Base-by-base conservation (phyloP, 2,113 vertebrate genomes). In the Gavialis gangeticus region DNA sequence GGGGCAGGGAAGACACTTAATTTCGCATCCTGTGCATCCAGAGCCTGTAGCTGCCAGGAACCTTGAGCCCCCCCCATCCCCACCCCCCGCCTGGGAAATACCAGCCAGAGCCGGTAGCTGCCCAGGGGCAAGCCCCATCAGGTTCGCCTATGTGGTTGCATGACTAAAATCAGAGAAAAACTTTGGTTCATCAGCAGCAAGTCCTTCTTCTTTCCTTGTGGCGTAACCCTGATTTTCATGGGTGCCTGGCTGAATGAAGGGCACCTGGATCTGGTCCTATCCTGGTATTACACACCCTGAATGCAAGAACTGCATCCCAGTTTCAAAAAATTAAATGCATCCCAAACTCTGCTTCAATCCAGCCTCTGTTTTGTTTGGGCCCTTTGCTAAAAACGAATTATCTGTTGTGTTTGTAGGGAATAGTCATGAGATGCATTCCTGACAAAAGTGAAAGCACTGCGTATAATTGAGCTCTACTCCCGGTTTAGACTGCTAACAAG, bases 321-420 rank as follows among this genome's bases (percentile, higher is more conserved):
- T 93, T 91, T 93, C 87, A 89, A 82, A 91, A 46, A 19, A 28
- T 90, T 16, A 3, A 28, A 91, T 82, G 59, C 94, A 95, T 79
- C 30, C 58, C 79, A 90, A 6, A 3, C 79, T 84, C 58, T 5
- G 10, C 30, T 93, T 75, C 91, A 84, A 46, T 55, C 27, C 0
- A 0, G 67, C 84, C 87, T 93, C 93, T 95, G 89, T 95, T 96
- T 96, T 92, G 85, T 34, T 95, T 95, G 93, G 78, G 90, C 82
- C 75, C 58, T 34, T 94, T 78, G 85, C 69, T 80, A 71, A 69
- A 69, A 71, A 55, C 87, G 88, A 92, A 95, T 95, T 85, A 91
- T 84, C 80, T 54, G 62, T 28, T 95, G 90, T 91, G 90, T 91
- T 96, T 93, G 82, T 89, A 95, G 92, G 96, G 95, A 93, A 84